Evolutionary conservation across 1,140 invertebrate species (phyloP).

Genomic region (Chlorops oryzae): DNA sequence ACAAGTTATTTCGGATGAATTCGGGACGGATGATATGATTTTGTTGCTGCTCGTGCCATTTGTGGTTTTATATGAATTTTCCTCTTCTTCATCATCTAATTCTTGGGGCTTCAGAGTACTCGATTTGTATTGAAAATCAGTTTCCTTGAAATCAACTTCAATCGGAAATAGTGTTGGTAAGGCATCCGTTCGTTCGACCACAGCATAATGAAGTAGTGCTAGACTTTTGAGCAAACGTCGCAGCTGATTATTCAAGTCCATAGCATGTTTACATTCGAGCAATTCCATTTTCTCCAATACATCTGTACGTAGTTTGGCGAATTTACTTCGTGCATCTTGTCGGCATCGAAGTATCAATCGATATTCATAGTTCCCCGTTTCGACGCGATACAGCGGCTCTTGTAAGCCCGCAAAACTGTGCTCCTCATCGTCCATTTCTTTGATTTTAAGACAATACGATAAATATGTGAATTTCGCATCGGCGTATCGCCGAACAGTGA

Average conservation of each 20-base stretch:
- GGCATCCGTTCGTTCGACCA: slow-evolving; percentile 62
- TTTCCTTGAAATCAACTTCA: slow-evolving; percentile 88
- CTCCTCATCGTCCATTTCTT: slow-evolving; percentile 99
- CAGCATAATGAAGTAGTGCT: slow-evolving; percentile 65
- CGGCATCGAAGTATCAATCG: slow-evolving; percentile 89
- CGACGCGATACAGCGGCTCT: slow-evolving; percentile 93
- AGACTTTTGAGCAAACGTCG: slow-evolving; percentile 73
- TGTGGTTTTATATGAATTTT: slow-evolving; percentile 41
- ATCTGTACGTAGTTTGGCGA: slow-evolving; percentile 88
- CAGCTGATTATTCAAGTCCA: slow-evolving; percentile 82
- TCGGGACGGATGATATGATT: not conserved
- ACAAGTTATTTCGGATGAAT: slow-evolving; percentile 24
- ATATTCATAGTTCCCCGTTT: slow-evolving; percentile 99
- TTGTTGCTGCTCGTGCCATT: slow-evolving; percentile 11
- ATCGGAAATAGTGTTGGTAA: slow-evolving; percentile 83
- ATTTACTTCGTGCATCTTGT: slow-evolving; percentile 84
- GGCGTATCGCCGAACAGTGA: slow-evolving; percentile 95
- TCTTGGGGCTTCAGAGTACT: slow-evolving; percentile 51
- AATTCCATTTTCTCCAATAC: slow-evolving; percentile 96
- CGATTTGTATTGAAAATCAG: slow-evolving; percentile 83
- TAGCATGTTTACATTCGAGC: slow-evolving; percentile 95
- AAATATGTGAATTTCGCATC: slow-evolving; percentile 98
- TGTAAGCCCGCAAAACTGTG: slow-evolving; percentile 89
- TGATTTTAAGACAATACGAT: slow-evolving; percentile 95
- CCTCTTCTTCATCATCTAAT: slow-evolving; percentile 50